Evolutionary conservation across 2,888 invertebrate species (phyloP), one percentile per base, ranked within the genome.

Genomic region (Volucella inanis): DNA sequence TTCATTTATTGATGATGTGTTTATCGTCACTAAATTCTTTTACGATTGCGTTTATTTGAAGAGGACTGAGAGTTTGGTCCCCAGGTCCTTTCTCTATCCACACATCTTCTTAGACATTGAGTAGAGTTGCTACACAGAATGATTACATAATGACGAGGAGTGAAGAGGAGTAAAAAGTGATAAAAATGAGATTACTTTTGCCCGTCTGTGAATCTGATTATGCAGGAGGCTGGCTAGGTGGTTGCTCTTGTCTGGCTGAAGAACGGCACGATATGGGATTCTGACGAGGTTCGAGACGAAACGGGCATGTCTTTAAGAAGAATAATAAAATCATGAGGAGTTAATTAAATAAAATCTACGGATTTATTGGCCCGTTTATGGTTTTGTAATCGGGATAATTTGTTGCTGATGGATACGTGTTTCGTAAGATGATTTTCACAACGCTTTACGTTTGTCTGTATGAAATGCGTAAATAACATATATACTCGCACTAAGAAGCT

Each of bases 1-100:
- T 71, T 81, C 85, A 85, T 85, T 72, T 90, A 90, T 90, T 90
- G 90, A 90, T 90, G 91, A 90, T 90, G 90, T 90, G 90, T 90
- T 90, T 90, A 90, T 90, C 90, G 90, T 90, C 89, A 90, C 89
- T 90, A 90, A 90, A 90, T 90, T 89, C 88, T 88, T 90, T 90
- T 90, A 90, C 90, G 90, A 90, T 89, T 88, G 86, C 89, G 89
- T 90, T 85, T 81, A 85, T 65, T 64, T 39, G n/a, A 50, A 65
- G 52, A 57, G 12, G 18, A 41, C 14, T 38, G 47, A 18, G 59
- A 59, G 57, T n/a, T 3, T 41, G 41, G 50, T 57, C 54, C 50
- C 11, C 68, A 31, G 31, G 31, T 31, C 31, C 31, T 31, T 31
- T 0, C 6, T 31, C 31, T 6, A 6, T 31, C 31, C 31, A 6